Base-by-base conservation (phyloP, 2,888 invertebrate species). In the Carabus problematicus region DNA sequence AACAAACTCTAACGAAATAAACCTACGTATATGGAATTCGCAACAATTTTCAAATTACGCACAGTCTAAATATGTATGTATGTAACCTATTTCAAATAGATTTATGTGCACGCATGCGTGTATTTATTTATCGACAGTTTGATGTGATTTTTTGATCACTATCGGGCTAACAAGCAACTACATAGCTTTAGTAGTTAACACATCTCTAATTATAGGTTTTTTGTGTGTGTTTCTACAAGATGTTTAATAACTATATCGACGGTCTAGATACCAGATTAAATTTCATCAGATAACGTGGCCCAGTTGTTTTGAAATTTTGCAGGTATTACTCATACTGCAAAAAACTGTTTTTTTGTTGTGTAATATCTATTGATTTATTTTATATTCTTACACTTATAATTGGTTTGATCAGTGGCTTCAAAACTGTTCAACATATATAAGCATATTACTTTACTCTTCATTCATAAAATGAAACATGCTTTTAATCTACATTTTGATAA, bases 161-260 rank as follows among this genome's bases (percentile, higher is more conserved):
- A 52, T 52, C 11, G 4, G 6, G 14, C 11, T 49, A 47, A 9
- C 49, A n/a, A n/a, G n/a, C 14, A 4, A 45, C 2, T 14, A 18
- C 12, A 52, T 8, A 16, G n/a, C n/a, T 52, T 52, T 16, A 16
- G 52, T 8, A 9, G 52, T 52, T 52, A 52, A 42, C 7, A 59
- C 59, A 59, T 59, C 42, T 42, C 59, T 59, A 42, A 59, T 59
- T 59, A 59, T 59, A 59, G 42, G 56, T 56, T 41, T 59, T 42
- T 3, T 19, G 16, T 58, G 41, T 40, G 16, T 29, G 19, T n/a
- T 11, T 19, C 6, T 42, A 29, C 29, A 29, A 29, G 29, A 29
- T 29, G 29, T 29, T 6, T 29, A 29, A 29, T 29, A 29, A 29
- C 29, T 29, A 29, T 29, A 29, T 29, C 6, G 29, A 29, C 29